phyloP scores from a whole-genome alignment of 2,797 vertebrate genomes.

The Dendrocincla fuliginosa region DNA sequence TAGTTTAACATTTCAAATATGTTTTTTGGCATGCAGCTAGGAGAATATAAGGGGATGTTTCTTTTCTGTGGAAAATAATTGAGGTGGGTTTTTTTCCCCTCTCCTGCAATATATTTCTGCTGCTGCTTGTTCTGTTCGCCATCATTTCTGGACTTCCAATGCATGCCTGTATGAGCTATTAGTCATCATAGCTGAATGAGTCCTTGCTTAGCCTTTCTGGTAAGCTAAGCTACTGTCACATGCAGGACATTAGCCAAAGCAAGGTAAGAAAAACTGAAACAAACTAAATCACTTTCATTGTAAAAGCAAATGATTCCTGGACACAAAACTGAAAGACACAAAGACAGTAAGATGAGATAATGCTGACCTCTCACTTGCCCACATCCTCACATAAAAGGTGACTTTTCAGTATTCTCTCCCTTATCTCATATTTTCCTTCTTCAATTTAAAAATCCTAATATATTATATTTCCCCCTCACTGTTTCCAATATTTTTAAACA shows the following conservation, averaged over 20 bases:
- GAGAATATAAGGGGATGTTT: not conserved
- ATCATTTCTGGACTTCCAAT: not conserved
- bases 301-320: not conserved
- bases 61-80: conserved; percentile 13
- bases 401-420: not conserved
- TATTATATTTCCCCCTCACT: not conserved
- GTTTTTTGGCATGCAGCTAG: conserved; percentile 26
- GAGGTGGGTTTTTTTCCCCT: not conserved
- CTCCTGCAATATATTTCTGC: not conserved
- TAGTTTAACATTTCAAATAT: conserved; percentile 64
- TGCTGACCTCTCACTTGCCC: not conserved
- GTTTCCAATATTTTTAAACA: conserved; percentile 51
- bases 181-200: not conserved
- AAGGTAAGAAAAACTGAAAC: not conserved
- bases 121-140: not conserved
- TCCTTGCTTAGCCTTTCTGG: not conserved
- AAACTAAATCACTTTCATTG: not conserved
- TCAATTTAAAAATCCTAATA: not conserved
- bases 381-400: not conserved
- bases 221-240: not conserved
- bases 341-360: not conserved
- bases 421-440: not conserved
- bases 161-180: not conserved
- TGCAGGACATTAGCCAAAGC: not conserved
- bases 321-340: not conserved